Evolutionary conservation across 2,797 vertebrate genomes (phyloP).

Genomic region (Helostoma temminkii): DNA sequence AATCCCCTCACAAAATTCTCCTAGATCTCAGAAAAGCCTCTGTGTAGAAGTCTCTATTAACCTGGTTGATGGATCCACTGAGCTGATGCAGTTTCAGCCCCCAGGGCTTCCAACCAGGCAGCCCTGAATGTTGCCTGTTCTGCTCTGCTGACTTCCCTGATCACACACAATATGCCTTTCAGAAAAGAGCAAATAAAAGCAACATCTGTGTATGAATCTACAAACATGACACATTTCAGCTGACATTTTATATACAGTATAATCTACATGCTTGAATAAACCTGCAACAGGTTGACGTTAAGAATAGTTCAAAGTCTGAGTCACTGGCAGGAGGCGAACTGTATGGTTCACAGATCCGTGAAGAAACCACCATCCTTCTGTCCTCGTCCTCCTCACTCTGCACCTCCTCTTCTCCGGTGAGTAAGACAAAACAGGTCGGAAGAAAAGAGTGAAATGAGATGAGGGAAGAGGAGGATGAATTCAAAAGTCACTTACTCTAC

Average conservation of each 20-base stretch:
- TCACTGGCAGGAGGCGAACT: constrained; percentile 34
- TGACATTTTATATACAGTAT: constrained; percentile 1
- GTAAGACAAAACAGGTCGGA: background rate
- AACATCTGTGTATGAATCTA: constrained; percentile 1
- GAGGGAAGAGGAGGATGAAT: background rate
- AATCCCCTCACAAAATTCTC: constrained; percentile 14
- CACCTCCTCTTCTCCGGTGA: constrained; percentile 43
- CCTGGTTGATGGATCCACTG: background rate
- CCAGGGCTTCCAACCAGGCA: constrained; percentile 1
- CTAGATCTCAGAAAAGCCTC: constrained; percentile 24
- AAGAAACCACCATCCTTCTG: constrained; percentile 21
- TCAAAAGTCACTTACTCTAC: constrained; percentile 6
- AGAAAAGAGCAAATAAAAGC: background rate
- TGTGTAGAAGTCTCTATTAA: constrained; percentile 3
- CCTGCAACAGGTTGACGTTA: constrained; percentile 17
- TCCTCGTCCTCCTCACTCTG: constrained; percentile 26
- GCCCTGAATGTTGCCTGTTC: background rate
- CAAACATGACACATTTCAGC: background rate
- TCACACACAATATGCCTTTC: background rate
- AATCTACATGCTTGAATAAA: constrained; percentile 37
- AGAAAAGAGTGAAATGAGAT: background rate
- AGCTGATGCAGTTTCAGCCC: constrained; percentile 1
- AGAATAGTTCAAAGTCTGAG: constrained; percentile 19
- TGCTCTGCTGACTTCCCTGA: constrained; percentile 16
- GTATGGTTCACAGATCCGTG: background rate